A percentile compares a stretch with the other conserved stretches of the same genome.
Conservation (phyloP, 2,888 invertebrate species). For the Archaeoteleia sp. region DNA sequence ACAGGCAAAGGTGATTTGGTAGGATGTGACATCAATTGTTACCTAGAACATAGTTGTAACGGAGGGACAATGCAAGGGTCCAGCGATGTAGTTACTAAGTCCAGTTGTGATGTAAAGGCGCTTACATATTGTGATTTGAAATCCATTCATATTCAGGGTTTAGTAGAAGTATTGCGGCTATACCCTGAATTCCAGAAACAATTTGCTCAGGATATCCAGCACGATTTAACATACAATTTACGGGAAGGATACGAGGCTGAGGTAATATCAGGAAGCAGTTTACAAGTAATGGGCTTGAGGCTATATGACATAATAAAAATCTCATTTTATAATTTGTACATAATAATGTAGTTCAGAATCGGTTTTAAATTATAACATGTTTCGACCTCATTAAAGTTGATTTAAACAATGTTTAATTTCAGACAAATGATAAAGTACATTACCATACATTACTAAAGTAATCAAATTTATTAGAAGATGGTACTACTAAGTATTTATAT, state of each 20-base stretch:
- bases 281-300: too few relatives aligned
- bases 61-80: constrained; percentile 77
- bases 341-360: too few relatives aligned
- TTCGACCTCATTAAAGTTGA: too few relatives aligned
- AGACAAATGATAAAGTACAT: too few relatives aligned
- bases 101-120: constrained; percentile 95
- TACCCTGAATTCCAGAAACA: constrained; percentile 97
- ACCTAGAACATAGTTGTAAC: constrained; percentile 81
- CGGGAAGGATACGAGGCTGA: constrained; percentile 95
- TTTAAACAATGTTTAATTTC: too few relatives aligned
- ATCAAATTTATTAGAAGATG: too few relatives aligned
- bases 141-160: constrained; percentile 92
- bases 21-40: constrained; percentile 92
- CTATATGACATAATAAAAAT: too few relatives aligned
- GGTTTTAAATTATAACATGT: too few relatives aligned
- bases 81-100: constrained; percentile 89
- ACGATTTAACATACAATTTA: constrained; percentile 95
- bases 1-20: constrained; percentile 96
- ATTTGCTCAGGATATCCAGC: constrained; percentile 94
- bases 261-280: constrained; percentile 71
- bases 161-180: constrained; percentile 90
- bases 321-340: too few relatives aligned
- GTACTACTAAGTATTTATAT: too few relatives aligned
- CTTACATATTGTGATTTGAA: constrained; percentile 97
- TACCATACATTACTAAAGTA: too few relatives aligned